These are phyloP conservation scores for Meloidogyne chitwoodi DNA, from an alignment of 1,140 invertebrate species.

Conservation along the genomic window DNA sequence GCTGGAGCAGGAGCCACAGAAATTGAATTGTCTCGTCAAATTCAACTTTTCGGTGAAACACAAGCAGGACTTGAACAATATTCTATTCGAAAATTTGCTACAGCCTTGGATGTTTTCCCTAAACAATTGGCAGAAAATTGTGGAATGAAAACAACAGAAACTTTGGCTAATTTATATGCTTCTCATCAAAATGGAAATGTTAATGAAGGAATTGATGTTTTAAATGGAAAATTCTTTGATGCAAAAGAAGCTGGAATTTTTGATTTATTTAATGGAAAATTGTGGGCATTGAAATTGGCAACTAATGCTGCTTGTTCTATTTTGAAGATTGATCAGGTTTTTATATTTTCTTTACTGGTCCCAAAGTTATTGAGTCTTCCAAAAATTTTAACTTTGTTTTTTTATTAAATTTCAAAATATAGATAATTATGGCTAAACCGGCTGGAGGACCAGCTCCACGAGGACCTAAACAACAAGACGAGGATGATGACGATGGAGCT, in stretches of 20 bases:
- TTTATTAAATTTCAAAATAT: conserved; percentile 8
- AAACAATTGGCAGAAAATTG: conserved; percentile 89
- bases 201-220: conserved; percentile 81
- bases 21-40: conserved; percentile 81
- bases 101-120: conserved; percentile 82
- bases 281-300: conserved; percentile 91
- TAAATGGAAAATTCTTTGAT: conserved; percentile 71
- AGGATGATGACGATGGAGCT: conserved; percentile 55
- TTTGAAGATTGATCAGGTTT: conserved; percentile 78
- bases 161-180: conserved; percentile 83
- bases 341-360: background rate
- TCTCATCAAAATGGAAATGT: conserved; percentile 82
- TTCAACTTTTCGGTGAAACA: conserved; percentile 81
- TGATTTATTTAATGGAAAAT: conserved; percentile 81
- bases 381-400: too few relatives aligned
- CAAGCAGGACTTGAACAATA: conserved; percentile 92
- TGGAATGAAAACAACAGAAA: conserved; percentile 77
- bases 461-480: conserved; percentile 53
- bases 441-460: conserved; percentile 53
- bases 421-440: conserved; percentile 59
- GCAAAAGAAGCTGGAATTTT: conserved; percentile 72
- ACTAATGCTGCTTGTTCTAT: conserved; percentile 85
- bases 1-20: conserved; percentile 90
- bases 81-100: conserved; percentile 87
- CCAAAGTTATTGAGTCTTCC: too few relatives aligned